phyloP scores from a whole-genome alignment of 2,797 vertebrate species.

The Myotis vivesi region DNA sequence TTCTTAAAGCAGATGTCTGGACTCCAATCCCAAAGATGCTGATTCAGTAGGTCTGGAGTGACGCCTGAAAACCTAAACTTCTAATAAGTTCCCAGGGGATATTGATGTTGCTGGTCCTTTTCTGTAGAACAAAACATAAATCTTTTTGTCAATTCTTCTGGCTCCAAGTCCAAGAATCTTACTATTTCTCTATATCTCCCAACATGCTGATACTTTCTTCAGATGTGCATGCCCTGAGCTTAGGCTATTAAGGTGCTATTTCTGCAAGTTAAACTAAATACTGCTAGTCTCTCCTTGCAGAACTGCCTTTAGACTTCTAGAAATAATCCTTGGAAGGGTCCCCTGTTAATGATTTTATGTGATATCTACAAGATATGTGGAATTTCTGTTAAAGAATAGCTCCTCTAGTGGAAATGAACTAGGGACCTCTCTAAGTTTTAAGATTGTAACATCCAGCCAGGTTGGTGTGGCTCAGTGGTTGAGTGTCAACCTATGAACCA shows the following conservation, averaged over 20 bases:
- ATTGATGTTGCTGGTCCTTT: neutral
- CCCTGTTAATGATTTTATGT: neutral
- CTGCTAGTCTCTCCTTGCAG: neutral
- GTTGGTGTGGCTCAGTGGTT: no score
- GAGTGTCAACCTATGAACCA: no score
- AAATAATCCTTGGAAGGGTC: neutral
- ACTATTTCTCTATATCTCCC: neutral
- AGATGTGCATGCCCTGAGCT: neutral
- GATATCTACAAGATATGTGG: neutral
- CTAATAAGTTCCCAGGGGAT: neutral
- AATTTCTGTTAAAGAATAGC: neutral
- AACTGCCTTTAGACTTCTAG: neutral
- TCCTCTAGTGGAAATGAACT: neutral
- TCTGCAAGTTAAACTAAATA: neutral
- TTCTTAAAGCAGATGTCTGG: neutral
- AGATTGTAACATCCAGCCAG: neutral
- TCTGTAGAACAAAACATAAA: neutral
- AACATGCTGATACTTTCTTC: neutral
- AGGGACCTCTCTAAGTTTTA: neutral
- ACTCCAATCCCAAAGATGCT: neutral
- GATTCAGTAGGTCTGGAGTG: neutral
- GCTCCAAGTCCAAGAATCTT: neutral
- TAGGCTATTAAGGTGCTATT: neutral
- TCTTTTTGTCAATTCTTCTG: neutral
- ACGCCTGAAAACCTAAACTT: neutral